Evolutionary conservation across 1,140 invertebrate genomes (phyloP).

Genomic region (Drosophila fuyamai): DNA sequence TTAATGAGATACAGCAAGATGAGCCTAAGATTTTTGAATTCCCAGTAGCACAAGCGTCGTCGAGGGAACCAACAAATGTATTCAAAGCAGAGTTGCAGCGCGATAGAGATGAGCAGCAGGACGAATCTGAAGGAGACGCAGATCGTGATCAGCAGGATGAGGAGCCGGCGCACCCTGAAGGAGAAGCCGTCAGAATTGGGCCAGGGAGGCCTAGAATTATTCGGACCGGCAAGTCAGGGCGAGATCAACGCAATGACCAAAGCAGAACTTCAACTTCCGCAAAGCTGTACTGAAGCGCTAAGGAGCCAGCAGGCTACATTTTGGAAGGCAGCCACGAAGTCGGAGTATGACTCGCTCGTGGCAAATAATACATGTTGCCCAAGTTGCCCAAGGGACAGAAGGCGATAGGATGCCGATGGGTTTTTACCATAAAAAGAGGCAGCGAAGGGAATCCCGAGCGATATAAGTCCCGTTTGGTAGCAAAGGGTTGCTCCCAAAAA

Average conservation of each 20-base stretch:
- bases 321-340: conserved; percentile 15
- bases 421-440: conserved; percentile 2
- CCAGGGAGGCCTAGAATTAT: conserved; percentile 3
- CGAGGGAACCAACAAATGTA: no score
- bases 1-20: not conserved
- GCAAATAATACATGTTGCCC: no score
- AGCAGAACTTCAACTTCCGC: not conserved
- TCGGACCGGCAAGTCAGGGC: conserved; percentile 3
- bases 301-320: not conserved
- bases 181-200: not conserved
- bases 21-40: no score
- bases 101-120: no score
- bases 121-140: not conserved
- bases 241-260: not conserved
- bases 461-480: not conserved
- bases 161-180: not conserved
- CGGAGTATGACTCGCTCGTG: conserved; percentile 2
- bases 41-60: no score
- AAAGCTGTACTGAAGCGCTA: not conserved
- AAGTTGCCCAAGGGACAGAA: conserved; percentile 4
- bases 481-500: conserved; percentile 5
- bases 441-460: not conserved
- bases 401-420: conserved; percentile 13
- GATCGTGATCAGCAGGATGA: not conserved
- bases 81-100: no score